Conservation (phyloP, 2,888 invertebrate genomes). For the Torymus texanus region DNA sequence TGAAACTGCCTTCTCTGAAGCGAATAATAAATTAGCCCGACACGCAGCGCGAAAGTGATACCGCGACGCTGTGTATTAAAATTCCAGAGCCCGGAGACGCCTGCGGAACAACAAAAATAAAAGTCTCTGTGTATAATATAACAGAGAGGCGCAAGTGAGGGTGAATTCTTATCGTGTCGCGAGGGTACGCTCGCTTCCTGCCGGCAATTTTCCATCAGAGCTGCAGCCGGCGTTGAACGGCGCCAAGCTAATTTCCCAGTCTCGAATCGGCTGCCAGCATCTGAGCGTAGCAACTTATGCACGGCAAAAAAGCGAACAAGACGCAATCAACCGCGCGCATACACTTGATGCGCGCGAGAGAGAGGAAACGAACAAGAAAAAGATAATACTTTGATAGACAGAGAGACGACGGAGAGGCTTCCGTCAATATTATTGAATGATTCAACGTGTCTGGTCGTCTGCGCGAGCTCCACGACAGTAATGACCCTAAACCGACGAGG, state of each 20-base stretch:
- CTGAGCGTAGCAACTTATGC: too few species aligned
- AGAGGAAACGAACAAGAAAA: background rate
- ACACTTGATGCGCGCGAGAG: background rate
- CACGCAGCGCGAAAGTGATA: constrained; percentile 21
- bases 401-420: background rate
- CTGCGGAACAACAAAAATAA: background rate
- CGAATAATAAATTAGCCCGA: constrained; percentile 42
- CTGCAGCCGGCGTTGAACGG: too few species aligned
- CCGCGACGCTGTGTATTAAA: constrained; percentile 14
- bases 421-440: constrained; percentile 52
- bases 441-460: constrained; percentile 40
- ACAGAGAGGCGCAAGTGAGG: background rate
- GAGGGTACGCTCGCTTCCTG: background rate
- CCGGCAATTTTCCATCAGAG: constrained; percentile 22
- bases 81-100: constrained; percentile 25
- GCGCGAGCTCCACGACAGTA: background rate
- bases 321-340: background rate
- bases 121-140: background rate
- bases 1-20: background rate
- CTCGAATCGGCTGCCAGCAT: background rate
- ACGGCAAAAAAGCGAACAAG: background rate
- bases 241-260: constrained; percentile 35
- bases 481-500: constrained; percentile 15
- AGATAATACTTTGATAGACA: background rate
- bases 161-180: constrained; percentile 9